These are phyloP conservation scores for Montipora capitata DNA, from an alignment of 92 coral and sea anemone genomes.

Conservation along the genomic window DNA sequence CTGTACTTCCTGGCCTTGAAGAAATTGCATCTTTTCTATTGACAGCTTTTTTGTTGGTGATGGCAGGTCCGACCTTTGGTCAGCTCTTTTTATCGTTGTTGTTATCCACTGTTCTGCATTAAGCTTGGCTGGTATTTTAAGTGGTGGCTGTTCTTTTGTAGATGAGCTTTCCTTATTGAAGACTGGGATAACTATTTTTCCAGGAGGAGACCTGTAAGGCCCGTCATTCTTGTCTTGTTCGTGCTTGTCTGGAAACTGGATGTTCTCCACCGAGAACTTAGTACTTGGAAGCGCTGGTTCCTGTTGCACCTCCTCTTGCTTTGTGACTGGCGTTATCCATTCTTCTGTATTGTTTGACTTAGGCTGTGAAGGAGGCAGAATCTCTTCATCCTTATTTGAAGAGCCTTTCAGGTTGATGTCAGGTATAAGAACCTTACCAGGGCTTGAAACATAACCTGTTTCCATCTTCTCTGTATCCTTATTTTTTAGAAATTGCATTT, in stretches of 20 bases:
- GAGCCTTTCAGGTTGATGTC: neutral
- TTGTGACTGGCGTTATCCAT: neutral
- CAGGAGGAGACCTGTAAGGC: neutral
- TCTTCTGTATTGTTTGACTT: neutral
- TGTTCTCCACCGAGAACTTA: conserved; percentile 1
- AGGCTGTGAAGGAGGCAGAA: neutral
- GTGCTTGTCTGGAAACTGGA: neutral
- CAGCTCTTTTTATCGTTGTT: neutral
- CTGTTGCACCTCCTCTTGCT: neutral
- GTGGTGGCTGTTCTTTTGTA: neutral
- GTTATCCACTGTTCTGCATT: conserved; percentile 16
- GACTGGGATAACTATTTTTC: neutral
- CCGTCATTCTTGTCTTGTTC: neutral
- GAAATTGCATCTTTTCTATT: neutral
- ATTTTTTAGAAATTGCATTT: conserved; percentile 15
- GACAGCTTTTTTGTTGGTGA: conserved; percentile 5
- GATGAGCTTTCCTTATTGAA: neutral
- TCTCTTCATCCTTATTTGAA: neutral
- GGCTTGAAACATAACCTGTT: neutral
- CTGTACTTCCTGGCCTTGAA: neutral
- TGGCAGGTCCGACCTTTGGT: neutral
- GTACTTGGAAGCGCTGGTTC: neutral
- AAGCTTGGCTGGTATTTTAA: neutral
- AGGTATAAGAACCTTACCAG: neutral
- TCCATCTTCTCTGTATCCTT: neutral